Evolutionary conservation across 2,113 vertebrate species (phyloP), one percentile per base, ranked within the genome.

Genomic region (Thamnaconus septentrionalis): DNA sequence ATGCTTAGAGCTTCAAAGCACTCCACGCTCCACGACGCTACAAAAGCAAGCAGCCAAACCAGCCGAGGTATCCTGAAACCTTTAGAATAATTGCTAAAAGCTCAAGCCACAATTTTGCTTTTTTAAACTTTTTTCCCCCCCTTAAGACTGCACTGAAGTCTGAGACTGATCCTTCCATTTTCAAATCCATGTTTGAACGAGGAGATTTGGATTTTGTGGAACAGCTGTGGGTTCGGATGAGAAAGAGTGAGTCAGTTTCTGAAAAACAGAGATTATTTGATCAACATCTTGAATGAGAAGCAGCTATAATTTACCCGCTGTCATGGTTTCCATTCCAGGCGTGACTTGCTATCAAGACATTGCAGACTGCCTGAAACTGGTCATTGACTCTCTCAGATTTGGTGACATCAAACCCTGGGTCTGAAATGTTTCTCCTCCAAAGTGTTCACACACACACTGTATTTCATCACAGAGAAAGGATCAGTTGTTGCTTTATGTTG

Each of bases 331-430:
- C 2, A 41, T 69, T 50, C 43, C 69, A 99, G 96, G 92, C 83
- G 92, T 98, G 59, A 87, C 88, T 58, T 97, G 95, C 7, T 95
- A 93, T 83, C 94, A 96, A 80, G 95, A 98, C 75, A 76, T 98
- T 64, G 83, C 87, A 70, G 90, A 93, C 45, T 96, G 95, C 70
- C 90, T 98, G 65, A 91, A 92, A 1, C 53, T 96, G 85, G 79
- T 98, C 58, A 86, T 93, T 53, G 93, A 94, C 66, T 92, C 91
- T 69, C 83, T 99, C n/a, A 89, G 90, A 78, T 59, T 8, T 56
- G 95, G 92, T 7, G 91, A 94, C 56, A 88, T 98, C 72, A 96
- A 97, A 85, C 95, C 96, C 0, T 98, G 96, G 96, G 97, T 98
- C 90, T 61, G 92, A 12, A 85, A 43, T 31, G 18, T 64, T 45